phyloP scores from a whole-genome alignment of 2,888 invertebrate species.

The Brassicogethes aeneus region DNA sequence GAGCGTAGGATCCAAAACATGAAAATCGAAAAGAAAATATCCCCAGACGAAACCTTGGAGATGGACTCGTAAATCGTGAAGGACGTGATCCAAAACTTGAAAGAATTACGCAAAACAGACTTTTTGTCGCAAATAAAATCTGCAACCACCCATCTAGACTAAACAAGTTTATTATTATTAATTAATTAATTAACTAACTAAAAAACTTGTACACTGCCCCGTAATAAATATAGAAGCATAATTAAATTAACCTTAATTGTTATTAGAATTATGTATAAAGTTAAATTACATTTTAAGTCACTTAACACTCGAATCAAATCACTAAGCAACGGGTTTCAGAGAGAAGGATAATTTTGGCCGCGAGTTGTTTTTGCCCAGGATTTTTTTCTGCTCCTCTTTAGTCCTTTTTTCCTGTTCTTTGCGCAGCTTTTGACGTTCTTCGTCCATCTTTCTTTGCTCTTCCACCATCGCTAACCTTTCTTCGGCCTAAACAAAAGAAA shows the following conservation, averaged over 20 bases:
- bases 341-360: constrained; percentile 91
- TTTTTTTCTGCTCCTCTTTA: constrained; percentile 94
- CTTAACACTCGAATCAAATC: constrained; percentile 3
- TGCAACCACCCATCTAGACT: no score
- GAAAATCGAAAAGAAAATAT: no score
- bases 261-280: no score
- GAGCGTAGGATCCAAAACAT: no score
- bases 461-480: constrained; percentile 94
- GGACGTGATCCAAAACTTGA: not conserved
- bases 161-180: no score
- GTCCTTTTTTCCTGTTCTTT: constrained; percentile 88
- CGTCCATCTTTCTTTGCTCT: constrained; percentile 92
- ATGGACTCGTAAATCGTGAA: not conserved
- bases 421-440: constrained; percentile 85
- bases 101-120: not conserved
- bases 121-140: no score
- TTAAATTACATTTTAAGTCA: no score
- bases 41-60: not conserved
- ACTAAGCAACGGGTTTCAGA: constrained; percentile 61
- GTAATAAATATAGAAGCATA: no score
- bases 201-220: no score
- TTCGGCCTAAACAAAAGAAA: constrained; percentile 64
- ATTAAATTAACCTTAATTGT: no score
- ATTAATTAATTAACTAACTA: no score
- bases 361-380: constrained; percentile 94